A percentile compares a stretch with the other conserved stretches of the same genome.
phyloP scores from a whole-genome alignment of 2,797 vertebrate species.

The Margarornis squamiger region DNA sequence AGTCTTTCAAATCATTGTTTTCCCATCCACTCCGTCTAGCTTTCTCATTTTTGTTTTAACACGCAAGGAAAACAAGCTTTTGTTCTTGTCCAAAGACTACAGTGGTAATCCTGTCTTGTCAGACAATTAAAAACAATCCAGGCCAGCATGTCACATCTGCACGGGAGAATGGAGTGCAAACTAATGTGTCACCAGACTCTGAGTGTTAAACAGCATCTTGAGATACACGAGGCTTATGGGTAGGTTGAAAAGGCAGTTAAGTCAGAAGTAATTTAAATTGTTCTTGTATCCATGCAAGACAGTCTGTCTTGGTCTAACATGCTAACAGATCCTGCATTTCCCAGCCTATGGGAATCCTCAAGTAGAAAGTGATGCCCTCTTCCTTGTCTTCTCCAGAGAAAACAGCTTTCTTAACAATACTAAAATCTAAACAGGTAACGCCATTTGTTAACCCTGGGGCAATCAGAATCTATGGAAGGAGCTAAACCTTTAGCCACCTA shows the following conservation, averaged over 20 bases:
- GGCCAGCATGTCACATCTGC: background rate
- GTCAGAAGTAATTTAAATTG: background rate
- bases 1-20: background rate
- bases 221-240: fast-evolving
- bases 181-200: background rate
- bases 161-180: background rate
- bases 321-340: background rate
- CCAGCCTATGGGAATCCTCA: background rate
- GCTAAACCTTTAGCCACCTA: background rate
- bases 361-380: background rate
- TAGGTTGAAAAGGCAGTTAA: background rate
- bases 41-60: slow-evolving; percentile 1
- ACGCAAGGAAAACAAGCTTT: slow-evolving; percentile 19
- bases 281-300: background rate
- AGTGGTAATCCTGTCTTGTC: background rate
- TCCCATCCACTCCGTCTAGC: background rate
- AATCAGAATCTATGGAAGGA: background rate
- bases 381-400: background rate
- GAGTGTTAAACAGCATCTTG: background rate
- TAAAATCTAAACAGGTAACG: background rate
- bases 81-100: background rate
- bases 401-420: background rate
- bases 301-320: background rate
- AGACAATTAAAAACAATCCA: background rate
- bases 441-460: background rate